phyloP scores from a whole-genome alignment of 1,140 invertebrate species.

The Aphis craccivora region DNA sequence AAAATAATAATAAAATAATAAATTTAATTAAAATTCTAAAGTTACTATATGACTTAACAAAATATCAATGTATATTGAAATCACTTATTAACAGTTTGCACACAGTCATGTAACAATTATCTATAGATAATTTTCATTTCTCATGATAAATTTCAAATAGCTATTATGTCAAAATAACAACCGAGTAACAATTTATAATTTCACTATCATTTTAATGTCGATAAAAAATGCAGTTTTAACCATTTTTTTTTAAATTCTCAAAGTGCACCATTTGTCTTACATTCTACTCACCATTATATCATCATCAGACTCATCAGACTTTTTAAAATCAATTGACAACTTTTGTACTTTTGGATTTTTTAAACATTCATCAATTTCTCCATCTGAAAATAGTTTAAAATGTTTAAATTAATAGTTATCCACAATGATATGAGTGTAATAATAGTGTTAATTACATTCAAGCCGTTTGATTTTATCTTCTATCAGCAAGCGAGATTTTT shows the following conservation, averaged over 20 bases:
- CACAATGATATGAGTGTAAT: neutral
- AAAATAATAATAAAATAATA: neutral
- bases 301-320: constrained; percentile 67
- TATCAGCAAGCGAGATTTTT: constrained; percentile 31
- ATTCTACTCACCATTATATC: constrained; percentile 72
- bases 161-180: neutral
- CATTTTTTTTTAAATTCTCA: neutral
- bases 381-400: constrained; percentile 14
- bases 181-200: neutral
- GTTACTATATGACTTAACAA: neutral
- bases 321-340: constrained; percentile 60
- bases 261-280: neutral
- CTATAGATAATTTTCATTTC: neutral
- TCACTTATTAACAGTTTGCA: neutral
- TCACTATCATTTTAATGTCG: neutral
- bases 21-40: neutral
- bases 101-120: neutral
- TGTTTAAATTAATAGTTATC: neutral
- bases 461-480: constrained; percentile 49
- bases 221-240: neutral
- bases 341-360: constrained; percentile 65
- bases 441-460: constrained; percentile 39
- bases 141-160: neutral
- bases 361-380: constrained; percentile 63
- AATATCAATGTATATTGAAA: neutral